A percentile compares a stretch with the other conserved stretches of the same genome.
These are phyloP conservation scores for Sebastolobus altivelis DNA, from an alignment of 2,797 vertebrate genomes.

Conservation along the genomic window DNA sequence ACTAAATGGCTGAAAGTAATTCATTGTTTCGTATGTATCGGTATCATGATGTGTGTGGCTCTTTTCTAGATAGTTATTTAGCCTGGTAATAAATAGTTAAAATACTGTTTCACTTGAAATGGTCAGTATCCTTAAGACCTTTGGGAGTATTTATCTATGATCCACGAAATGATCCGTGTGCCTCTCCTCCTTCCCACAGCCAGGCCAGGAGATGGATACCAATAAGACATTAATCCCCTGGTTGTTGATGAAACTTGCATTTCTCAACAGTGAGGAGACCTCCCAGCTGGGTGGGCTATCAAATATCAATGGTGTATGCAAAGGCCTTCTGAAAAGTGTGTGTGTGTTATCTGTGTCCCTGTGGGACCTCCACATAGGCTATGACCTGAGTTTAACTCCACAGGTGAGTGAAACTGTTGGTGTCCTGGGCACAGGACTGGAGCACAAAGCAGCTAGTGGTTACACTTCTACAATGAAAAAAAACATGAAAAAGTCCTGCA, in stretches of 20 bases:
- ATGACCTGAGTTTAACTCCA: slow-evolving; percentile 13
- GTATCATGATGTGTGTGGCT: background rate
- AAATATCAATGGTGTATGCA: slow-evolving; percentile 35
- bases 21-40: background rate
- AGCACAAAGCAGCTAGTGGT: background rate
- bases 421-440: background rate
- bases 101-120: background rate
- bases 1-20: background rate
- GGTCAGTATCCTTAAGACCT: background rate
- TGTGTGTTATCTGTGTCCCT: slow-evolving; percentile 28
- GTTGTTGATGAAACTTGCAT: slow-evolving; percentile 45
- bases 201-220: background rate
- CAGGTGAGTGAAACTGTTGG: slow-evolving; percentile 12
- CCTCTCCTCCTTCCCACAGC: background rate
- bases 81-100: background rate
- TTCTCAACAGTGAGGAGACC: slow-evolving; percentile 23
- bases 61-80: background rate
- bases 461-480: background rate
- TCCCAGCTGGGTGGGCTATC: slow-evolving; percentile 23
- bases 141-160: background rate
- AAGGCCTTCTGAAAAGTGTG: slow-evolving; percentile 3
- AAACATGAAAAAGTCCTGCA: background rate
- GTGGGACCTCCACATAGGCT: background rate
- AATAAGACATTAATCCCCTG: background rate
- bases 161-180: background rate